Percentiles rank a stretch among this genome's conserved stretches.
phyloP scores from a whole-genome alignment of 2,797 vertebrate genomes.

The Sebastes umbrosus region DNA sequence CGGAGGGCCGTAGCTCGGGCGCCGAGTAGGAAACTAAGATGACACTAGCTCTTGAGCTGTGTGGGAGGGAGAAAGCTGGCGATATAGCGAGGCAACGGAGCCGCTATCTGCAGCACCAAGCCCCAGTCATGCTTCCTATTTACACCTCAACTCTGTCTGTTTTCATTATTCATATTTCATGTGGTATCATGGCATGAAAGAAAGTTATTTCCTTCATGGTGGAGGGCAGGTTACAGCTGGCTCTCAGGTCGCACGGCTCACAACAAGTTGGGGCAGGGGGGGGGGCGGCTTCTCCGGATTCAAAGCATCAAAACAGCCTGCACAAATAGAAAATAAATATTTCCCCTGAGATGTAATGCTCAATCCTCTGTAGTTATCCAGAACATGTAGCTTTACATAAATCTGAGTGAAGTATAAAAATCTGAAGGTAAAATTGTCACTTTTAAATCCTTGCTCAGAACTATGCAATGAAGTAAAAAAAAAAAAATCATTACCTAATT shows the following conservation, averaged over 20 bases:
- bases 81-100: slow-evolving; percentile 53
- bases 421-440: slow-evolving; percentile 46
- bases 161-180: slow-evolving; percentile 81
- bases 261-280: slow-evolving; percentile 43
- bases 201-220: slow-evolving; percentile 65
- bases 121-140: slow-evolving; percentile 62
- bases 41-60: slow-evolving; percentile 71
- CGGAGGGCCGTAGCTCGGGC: slow-evolving; percentile 43
- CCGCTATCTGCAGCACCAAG: slow-evolving; percentile 49
- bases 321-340: slow-evolving; percentile 60
- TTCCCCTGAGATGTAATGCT: slow-evolving; percentile 36
- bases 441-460: slow-evolving; percentile 57
- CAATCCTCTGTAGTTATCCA: slow-evolving; percentile 3
- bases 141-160: slow-evolving; percentile 60
- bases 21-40: slow-evolving; percentile 57
- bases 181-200: slow-evolving; percentile 73
- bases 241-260: slow-evolving; percentile 52
- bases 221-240: slow-evolving; percentile 65
- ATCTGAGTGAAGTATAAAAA: slow-evolving; percentile 22
- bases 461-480: slow-evolving; percentile 44
- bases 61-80: slow-evolving; percentile 61
- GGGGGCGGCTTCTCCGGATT: slow-evolving; percentile 50
- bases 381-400: slow-evolving; percentile 28
- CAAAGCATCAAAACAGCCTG: slow-evolving; percentile 69
- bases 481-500: slow-evolving; percentile 73